These are phyloP conservation scores for Gnathonemus longibarbis DNA, from an alignment of 2,113 vertebrate genomes.

Conservation along the genomic window DNA sequence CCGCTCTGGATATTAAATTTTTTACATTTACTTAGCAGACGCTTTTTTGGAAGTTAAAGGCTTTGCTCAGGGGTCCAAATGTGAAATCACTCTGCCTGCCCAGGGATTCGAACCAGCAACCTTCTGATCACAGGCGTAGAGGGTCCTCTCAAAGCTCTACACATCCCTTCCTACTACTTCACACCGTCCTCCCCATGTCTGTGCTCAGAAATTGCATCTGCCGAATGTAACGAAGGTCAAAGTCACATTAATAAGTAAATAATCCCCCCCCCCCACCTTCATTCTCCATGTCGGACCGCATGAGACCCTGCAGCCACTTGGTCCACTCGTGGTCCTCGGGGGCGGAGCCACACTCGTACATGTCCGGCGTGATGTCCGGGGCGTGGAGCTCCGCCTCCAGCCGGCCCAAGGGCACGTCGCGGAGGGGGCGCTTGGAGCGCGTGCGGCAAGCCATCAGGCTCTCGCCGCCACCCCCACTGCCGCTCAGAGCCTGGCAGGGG, in stretches of 20 bases:
- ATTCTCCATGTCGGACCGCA: conserved; percentile 77
- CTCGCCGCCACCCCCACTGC: conserved; percentile 41
- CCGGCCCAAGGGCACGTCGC: conserved; percentile 77
- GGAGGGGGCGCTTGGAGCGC: conserved; percentile 81
- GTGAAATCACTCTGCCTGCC: not conserved
- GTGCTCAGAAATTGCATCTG: not conserved
- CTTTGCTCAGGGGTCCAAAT: not conserved
- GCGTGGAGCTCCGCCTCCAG: conserved; percentile 87
- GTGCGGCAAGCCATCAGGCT: conserved; percentile 83
- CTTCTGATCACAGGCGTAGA: not conserved
- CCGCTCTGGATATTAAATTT: not conserved
- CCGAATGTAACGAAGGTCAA: not conserved
- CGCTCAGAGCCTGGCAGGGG: conserved; percentile 18
- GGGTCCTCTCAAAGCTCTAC: not conserved
- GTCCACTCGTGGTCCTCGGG: conserved; percentile 89
- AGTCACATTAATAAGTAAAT: not conserved
- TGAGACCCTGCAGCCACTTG: conserved; percentile 82
- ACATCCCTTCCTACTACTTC: not conserved
- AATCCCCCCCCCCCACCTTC: conserved; percentile 62
- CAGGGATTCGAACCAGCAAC: not conserved
- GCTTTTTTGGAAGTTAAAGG: not conserved
- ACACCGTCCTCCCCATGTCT: not conserved
- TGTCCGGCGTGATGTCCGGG: conserved; percentile 89
- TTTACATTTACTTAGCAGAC: not conserved
- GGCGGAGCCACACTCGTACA: conserved; percentile 77